Conservation (phyloP, 2,797 vertebrate genomes). For the Neosilurus mollespiculum region DNA sequence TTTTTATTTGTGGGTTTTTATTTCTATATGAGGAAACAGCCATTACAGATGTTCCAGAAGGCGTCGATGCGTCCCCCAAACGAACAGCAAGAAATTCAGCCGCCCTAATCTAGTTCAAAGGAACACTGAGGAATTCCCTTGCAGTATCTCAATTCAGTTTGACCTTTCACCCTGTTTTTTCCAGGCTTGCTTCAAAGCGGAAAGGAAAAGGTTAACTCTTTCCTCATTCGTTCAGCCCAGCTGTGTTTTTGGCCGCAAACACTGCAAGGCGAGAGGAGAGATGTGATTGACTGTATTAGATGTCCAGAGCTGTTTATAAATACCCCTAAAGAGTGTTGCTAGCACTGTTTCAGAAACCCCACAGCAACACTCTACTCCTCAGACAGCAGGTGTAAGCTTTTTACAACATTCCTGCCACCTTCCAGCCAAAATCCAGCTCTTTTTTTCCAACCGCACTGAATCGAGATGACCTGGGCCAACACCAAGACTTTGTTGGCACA, state of each 20-base stretch:
- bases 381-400: slow-evolving; percentile 55
- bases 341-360: slow-evolving; percentile 5
- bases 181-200: slow-evolving; percentile 52
- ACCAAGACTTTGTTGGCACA: slow-evolving; percentile 6
- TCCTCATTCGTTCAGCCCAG: slow-evolving; percentile 37
- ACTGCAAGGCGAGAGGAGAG: slow-evolving; percentile 53
- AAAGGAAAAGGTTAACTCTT: slow-evolving; percentile 69
- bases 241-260: slow-evolving; percentile 48
- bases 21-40: not conserved
- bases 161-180: slow-evolving; percentile 62
- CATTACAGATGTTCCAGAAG: not conserved
- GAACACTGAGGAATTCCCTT: slow-evolving; percentile 70
- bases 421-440: slow-evolving; percentile 46
- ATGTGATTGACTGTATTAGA: slow-evolving; percentile 64
- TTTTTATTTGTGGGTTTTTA: not conserved
- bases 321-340: slow-evolving; percentile 59
- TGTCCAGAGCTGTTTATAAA: slow-evolving; percentile 68
- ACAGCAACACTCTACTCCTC: slow-evolving; percentile 22
- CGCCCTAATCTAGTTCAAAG: slow-evolving; percentile 47
- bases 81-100: slow-evolving; percentile 17
- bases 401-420: slow-evolving; percentile 44
- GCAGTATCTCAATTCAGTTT: slow-evolving; percentile 61
- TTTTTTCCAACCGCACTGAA: slow-evolving; percentile 44
- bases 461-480: slow-evolving; percentile 20
- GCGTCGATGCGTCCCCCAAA: not conserved